phyloP scores from a whole-genome alignment of 2,113 vertebrate species.

The Falcunculus frontatus region DNA sequence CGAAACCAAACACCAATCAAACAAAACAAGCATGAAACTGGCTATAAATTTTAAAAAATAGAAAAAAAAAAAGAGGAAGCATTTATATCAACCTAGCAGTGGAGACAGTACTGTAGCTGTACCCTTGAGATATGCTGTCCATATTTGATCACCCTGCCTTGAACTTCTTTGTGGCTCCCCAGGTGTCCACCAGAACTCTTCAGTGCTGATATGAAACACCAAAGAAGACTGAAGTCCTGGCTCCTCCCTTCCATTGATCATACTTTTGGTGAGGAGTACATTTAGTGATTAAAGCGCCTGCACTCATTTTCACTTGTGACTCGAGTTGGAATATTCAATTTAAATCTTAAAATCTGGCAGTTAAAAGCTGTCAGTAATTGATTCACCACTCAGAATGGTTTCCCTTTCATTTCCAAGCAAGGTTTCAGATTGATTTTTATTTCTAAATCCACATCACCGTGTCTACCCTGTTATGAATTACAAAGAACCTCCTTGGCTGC shows the following conservation, averaged over 20 bases:
- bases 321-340: not conserved
- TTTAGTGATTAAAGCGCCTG: not conserved
- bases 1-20: not conserved
- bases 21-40: not conserved
- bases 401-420: conserved; percentile 2
- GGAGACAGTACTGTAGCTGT: not conserved
- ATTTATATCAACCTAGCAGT: not conserved
- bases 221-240: not conserved
- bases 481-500: not conserved
- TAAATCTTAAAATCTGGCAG: not conserved
- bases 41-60: not conserved
- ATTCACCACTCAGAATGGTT: not conserved
- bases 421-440: conserved; percentile 8
- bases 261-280: not conserved
- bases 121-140: not conserved
- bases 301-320: not conserved
- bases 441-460: conserved; percentile 24
- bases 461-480: not conserved
- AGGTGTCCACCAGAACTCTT: not conserved
- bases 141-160: not conserved
- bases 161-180: not conserved
- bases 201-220: not conserved
- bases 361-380: conserved; percentile 16
- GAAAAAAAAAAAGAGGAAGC: not conserved
- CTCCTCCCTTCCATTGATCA: not conserved